A percentile compares a stretch with the other conserved stretches of the same genome.
Evolutionary conservation across 2,888 invertebrate species (phyloP).

Genomic region (Drosophila paucipuncta): DNA sequence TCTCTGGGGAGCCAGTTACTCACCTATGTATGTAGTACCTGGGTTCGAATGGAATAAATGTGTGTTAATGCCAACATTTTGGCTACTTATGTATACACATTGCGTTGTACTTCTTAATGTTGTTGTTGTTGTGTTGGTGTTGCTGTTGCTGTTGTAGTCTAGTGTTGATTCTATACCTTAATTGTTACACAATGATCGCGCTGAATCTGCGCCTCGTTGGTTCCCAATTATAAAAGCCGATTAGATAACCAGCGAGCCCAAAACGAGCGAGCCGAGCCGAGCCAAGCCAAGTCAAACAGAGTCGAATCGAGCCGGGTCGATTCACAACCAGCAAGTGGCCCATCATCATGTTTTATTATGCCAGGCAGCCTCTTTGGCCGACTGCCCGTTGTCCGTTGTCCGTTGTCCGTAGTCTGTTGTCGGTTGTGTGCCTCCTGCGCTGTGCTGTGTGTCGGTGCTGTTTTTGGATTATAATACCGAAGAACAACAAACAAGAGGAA

Average conservation of each 20-base stretch:
- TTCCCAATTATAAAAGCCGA: conserved; percentile 79
- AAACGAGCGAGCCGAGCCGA: conserved; percentile 37
- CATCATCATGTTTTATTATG: conserved; percentile 78
- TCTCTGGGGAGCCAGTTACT: conserved; percentile 36
- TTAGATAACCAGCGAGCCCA: conserved; percentile 74
- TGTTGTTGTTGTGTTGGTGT: conserved; percentile 26
- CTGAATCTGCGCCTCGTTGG: conserved; percentile 73
- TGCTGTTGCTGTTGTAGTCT: conserved; percentile 38
- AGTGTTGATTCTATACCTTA: conserved; percentile 74
- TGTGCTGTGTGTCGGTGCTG: conserved; percentile 61
- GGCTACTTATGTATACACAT: conserved; percentile 23
- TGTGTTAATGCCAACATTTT: conserved; percentile 12
- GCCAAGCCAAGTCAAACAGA: conserved; percentile 14
- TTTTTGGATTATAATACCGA: conserved; percentile 66
- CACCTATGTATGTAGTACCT: not conserved
- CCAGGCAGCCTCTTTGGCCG: conserved; percentile 40
- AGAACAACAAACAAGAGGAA: conserved; percentile 47
- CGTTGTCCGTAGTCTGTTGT: conserved; percentile 6
- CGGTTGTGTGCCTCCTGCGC: conserved; percentile 20
- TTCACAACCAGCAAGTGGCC: conserved; percentile 57
- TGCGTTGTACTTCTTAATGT: not conserved
- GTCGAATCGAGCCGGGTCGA: conserved; percentile 11
- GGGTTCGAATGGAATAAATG: not conserved
- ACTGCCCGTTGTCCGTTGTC: conserved; percentile 18
- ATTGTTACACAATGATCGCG: conserved; percentile 80